Base-by-base conservation (phyloP, 2,888 invertebrate genomes). In the Drosophila yooni region DNA sequence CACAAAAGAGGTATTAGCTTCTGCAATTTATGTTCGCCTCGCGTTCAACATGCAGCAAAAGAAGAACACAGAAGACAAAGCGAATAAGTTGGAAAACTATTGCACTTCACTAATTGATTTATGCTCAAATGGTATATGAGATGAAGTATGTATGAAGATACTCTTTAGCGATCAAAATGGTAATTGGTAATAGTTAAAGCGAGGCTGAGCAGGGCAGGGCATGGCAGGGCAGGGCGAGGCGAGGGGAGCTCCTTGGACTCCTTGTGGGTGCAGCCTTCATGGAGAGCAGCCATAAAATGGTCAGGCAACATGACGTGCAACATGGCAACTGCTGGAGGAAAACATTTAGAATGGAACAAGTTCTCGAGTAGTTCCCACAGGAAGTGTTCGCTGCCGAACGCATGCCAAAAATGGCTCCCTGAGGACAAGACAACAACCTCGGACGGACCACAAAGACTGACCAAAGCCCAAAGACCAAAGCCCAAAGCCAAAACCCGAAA, bases 361-460 rank as follows among this genome's bases (percentile, higher is more conserved):
- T 81, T 77, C 54, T 69, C 54, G 38, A 74, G 79, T 76, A 81
- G 81, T 88, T 88, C 85, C 89, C 85, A 85, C 88, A 85, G 85
- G 87, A 85, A 86, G 89, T 85, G 85, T 81, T 83, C 82, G 64
- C 81, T 80, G 81, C 80, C 76, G 77, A 85, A 86, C 85, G 85
- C 87, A 85, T 86, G 87, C 85, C 85, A 82, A 86, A 85, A 85
- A 85, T 85, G 85, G 85, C 60, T 86, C 85, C 74, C 87, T 78
- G 74, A 83, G 83, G 88, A 88, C 83, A 79, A 71, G 78, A 81
- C 86, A 86, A 80, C 86, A 86, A 73, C 81, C 70, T 68, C 69
- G 75, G 73, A 67, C 69, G 46, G 67, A 70, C 70, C 40, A 43
- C 57, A 43, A 43, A 57, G 70, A 75, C 65, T 63, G 77, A 72